A percentile compares a stretch with the other conserved stretches of the same genome.
Conservation (phyloP, 2,797 vertebrate genomes). For the Pagetopsis macropterus region DNA sequence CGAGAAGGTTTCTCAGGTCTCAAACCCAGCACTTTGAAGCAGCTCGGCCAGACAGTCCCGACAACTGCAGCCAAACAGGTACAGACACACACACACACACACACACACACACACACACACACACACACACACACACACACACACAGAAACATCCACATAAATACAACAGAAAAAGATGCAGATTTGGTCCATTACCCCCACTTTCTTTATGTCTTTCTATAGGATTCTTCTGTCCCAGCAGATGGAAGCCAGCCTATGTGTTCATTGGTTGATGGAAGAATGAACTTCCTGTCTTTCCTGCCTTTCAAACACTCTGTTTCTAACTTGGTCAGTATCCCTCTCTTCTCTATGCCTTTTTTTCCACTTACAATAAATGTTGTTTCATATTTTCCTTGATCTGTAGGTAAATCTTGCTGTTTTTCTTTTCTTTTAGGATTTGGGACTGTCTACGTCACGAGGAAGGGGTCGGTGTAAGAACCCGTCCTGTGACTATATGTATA, state of each 20-base stretch:
- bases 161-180: neutral
- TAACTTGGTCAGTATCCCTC: constrained; percentile 77
- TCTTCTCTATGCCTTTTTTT: neutral
- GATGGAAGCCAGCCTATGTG: constrained; percentile 63
- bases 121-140: neutral
- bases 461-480: constrained; percentile 96
- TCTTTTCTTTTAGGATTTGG: constrained; percentile 86
- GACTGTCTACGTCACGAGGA: constrained; percentile 94
- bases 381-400: constrained; percentile 8
- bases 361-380: neutral
- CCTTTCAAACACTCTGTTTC: constrained; percentile 77
- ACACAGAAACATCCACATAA: constrained; percentile 3
- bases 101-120: neutral
- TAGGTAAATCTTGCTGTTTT: neutral
- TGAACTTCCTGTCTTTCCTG: constrained; percentile 81
- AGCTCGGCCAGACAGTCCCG: constrained; percentile 88
- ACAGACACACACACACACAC: constrained; percentile 9
- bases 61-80: constrained; percentile 80
- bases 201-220: constrained; percentile 10
- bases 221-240: constrained; percentile 63
- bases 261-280: constrained; percentile 71
- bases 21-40: constrained; percentile 95
- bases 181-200: constrained; percentile 1
- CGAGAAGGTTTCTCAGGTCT: constrained; percentile 86
- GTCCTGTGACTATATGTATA: constrained; percentile 93